Evolutionary conservation across 2,888 invertebrate genomes (phyloP), one percentile per base, ranked within the genome.

Genomic region (Empis stercorea): DNA sequence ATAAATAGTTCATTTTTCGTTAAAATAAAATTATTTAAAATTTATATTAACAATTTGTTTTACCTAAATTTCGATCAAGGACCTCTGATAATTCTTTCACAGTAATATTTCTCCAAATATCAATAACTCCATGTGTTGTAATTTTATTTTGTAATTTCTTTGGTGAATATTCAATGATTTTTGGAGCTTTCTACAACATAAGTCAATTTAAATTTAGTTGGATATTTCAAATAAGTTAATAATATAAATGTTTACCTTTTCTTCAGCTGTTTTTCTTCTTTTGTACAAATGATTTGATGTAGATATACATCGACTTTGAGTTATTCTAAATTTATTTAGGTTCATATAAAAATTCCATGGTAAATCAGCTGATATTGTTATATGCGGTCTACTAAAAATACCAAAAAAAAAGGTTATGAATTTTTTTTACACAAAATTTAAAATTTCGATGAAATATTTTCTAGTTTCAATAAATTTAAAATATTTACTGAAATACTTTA

Each of bases 31-130:
- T n/a, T n/a, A n/a, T n/a, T n/a, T n/a, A n/a, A n/a, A n/a, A n/a
- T n/a, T n/a, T n/a, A n/a, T n/a, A n/a, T n/a, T n/a, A n/a, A n/a
- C n/a, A n/a, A n/a, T n/a, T n/a, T n/a, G n/a, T n/a, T n/a, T n/a
- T 70, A 79, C 83, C 80, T 52, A 81, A 59, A 61, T 81, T 73
- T 61, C 78, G 79, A 4, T 73, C 67, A 30, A 86, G 60, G 0
- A 79, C 73, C 43, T 71, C 60, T 1, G 88, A 84, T 47, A 94
- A 64, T 57, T 93, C 83, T 23, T 64, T 61, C 0, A 91, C 81
- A 0, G 87, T 87, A 77, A 93, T 92, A 58, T 84, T 77, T 41
- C 76, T 71, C 87, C 89, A 89, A 51, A 92, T 73, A 43, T 80
- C 78, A 0, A 87, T 69, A 2, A 80, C 71, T 52, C 57, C 59